Base-by-base conservation (phyloP, 35 echinoderm and acorn worm genomes). In the Acanthaster planci region DNA sequence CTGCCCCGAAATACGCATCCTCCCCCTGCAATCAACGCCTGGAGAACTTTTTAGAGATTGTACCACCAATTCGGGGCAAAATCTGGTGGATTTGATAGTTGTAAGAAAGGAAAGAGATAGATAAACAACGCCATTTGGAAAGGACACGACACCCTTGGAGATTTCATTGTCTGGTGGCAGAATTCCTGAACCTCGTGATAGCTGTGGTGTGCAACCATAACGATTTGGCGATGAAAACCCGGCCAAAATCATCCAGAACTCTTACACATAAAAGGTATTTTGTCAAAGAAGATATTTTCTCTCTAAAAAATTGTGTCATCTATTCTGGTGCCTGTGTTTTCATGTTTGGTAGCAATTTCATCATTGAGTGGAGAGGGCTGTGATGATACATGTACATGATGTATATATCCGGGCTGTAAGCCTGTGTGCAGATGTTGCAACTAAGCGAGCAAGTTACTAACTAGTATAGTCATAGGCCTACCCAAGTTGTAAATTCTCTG, bases 41-140 rank as follows among this genome's bases (percentile, higher is more conserved):
- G 64, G 64, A 72, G 64, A 72, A 72, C 64, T 72, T 27, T 72
- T 72, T 72, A 72, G 64, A 72, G 23, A 72, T 72, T 35, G 64
- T 31, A 36, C 29, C 64, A 72, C 64, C 64, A 72, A 21, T 14
- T 30, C 64, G 64, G 64, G 64, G 64, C 64, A 72, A 72, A 72
- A 31, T 72, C 26, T 72, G 23, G 64, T 30, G 22, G 64, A 35
- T 72, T 72, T 72, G 64, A 34, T 72, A 12, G 34, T 31, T 29
- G 23, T 26, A 0, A 72, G 14, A 16, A 23, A 30, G 26, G n/a
- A 72, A 72, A 72, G 4, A 19, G 64, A 30, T 21, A 31, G 64
- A 72, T 72, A 8, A 72, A 47, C 42, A 12, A 47, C 42, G 42
- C 42, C 42, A 31, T 72, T 72, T 72, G 64, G 64, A 72, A 27